Conservation (phyloP, 2,113 vertebrate species). For the Onychostoma macrolepis region DNA sequence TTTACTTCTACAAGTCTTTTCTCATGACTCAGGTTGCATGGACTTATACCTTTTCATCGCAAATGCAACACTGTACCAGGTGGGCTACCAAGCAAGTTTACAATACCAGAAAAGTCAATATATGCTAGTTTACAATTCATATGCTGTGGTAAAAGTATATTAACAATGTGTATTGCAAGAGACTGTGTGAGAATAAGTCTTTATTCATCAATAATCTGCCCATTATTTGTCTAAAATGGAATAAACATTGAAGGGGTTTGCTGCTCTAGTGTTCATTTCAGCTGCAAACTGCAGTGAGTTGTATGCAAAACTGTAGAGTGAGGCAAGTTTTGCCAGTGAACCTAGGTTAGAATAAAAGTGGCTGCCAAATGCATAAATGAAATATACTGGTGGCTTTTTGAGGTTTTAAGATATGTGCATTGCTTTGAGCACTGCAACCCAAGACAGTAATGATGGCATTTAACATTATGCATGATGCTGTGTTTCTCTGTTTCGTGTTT, state of each 20-base stretch:
- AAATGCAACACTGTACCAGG: not conserved
- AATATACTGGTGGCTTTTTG: not conserved
- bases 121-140: too few species aligned
- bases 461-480: not conserved
- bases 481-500: not conserved
- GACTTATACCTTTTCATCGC: not conserved
- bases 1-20: not conserved
- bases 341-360: not conserved
- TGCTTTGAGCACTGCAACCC: not conserved
- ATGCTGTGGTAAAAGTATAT: not conserved
- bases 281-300: not conserved
- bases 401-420: not conserved
- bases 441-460: conserved; percentile 9
- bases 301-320: not conserved
- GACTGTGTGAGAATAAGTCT: not conserved
- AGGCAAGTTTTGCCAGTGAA: not conserved
- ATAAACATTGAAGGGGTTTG: not conserved
- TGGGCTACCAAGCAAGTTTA: not conserved
- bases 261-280: not conserved
- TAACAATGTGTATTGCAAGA: not conserved
- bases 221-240: not conserved
- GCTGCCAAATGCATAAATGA: not conserved
- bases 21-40: not conserved
- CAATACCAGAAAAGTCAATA: not conserved
- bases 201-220: not conserved